These are phyloP conservation scores for Gadus macrocephalus DNA, from an alignment of 2,113 vertebrate genomes.

Conservation along the genomic window DNA sequence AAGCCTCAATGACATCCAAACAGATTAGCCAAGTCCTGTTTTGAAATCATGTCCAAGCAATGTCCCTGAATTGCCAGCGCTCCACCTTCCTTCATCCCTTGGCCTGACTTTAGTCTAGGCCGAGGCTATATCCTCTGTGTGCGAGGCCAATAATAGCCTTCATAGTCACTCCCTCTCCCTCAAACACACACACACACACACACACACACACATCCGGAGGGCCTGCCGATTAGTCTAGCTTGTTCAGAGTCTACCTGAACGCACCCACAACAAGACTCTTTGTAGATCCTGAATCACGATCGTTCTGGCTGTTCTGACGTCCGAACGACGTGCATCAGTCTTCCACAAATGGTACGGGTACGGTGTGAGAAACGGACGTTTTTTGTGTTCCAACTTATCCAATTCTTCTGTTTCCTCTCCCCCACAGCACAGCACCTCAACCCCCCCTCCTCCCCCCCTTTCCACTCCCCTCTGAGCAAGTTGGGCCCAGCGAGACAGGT, in stretches of 20 bases:
- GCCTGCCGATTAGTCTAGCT: constrained; percentile 8
- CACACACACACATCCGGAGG: constrained; percentile 9
- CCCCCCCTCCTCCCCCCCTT: constrained; percentile 19
- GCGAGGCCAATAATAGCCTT: constrained; percentile 41
- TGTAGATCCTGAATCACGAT: not conserved
- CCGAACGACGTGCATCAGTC: constrained; percentile 9
- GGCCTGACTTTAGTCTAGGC: constrained; percentile 40
- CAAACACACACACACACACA: not conserved
- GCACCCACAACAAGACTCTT: not conserved
- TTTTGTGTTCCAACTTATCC: constrained; percentile 17
- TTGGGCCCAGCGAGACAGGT: constrained; percentile 75
- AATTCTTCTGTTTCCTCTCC: not conserved
- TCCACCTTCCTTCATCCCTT: constrained; percentile 38
- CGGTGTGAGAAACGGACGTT: not conserved
- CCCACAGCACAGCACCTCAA: constrained; percentile 18
- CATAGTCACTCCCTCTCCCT: constrained; percentile 3
- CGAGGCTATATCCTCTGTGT: constrained; percentile 30
- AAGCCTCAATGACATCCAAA: constrained; percentile 35
- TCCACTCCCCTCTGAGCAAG: constrained; percentile 55
- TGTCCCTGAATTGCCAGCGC: constrained; percentile 18
- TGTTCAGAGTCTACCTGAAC: not conserved
- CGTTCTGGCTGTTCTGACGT: not conserved
- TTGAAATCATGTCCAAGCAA: constrained; percentile 28
- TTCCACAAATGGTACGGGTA: not conserved
- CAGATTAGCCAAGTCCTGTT: constrained; percentile 22